Evolutionary conservation across 2,888 invertebrate species (phyloP), one percentile per base, ranked within the genome.

Genomic region (Scrobipalpa costella): DNA sequence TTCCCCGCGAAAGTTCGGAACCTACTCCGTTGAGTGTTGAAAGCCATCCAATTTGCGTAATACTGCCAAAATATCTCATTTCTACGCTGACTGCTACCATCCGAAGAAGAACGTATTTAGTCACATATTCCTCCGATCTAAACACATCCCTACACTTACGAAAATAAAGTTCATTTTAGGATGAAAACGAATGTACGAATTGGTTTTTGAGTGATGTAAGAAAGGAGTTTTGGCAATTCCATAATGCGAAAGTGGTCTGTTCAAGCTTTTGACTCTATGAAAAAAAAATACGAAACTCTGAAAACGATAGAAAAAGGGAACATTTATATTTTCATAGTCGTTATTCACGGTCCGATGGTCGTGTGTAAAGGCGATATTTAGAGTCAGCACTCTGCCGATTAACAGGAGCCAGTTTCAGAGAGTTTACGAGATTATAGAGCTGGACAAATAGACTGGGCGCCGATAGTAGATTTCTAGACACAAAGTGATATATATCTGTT

Each of bases 41-140:
- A 91, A 91, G 91, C 91, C 90, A 91, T 91, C 91, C 91, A 91
- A 91, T 91, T 91, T 91, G 90, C 90, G 90, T 91, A 91, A 91
- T 91, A 91, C 91, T 90, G 85, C 89, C 91, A 90, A 91, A 91
- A 91, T 91, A 91, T 91, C 91, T 91, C 90, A 91, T 91, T 91
- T 91, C 91, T 91, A 88, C 90, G 89, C 88, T 90, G 84, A 86
- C 86, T 87, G 83, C 77, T 74, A 71, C 75, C 71, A 66, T 70
- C 65, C 71, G 69, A 69, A 66, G 61, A 68, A 66, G 69, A 76
- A 81, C 81, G 50, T 40, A 7, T 13, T 64, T 77, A 69, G 74
- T 67, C 75, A 82, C 77, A 70, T 67, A 66, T 67, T 61, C 17
- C 1, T n/a, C 34, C 33, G 62, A 47, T 6, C 58, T 69, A 80